Evolutionary conservation across 2,888 invertebrate genomes (phyloP), one percentile per base, ranked within the genome.

Genomic region (Drosophila barbarae): DNA sequence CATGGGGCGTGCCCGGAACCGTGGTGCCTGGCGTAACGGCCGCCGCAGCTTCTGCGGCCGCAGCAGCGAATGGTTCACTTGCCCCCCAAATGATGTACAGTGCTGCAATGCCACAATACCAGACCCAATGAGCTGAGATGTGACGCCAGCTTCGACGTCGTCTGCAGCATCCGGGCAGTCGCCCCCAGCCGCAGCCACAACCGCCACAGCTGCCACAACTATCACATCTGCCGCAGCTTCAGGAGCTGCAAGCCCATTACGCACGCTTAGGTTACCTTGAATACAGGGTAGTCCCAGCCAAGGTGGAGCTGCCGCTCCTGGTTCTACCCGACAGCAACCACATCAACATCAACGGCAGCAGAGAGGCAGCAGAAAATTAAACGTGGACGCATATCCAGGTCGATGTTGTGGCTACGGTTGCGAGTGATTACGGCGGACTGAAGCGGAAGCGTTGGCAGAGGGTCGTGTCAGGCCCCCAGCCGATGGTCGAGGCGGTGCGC

Each of bases 101-200:
- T 87, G 88, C 90, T 78, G 92, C 93, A 89, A 94, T 95, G 92
- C 94, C 94, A 88, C 94, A 95, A 91, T 96, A 95, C 91, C 95
- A 94, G 87, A 93, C 95, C 90, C 95, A 96, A 94, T 95, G 95
- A 93, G 88, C 87, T 74, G 81, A 77, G 77, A 74, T 71, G 77
- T 81, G 86, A 85, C 86, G 85, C 81, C 81, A 77, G 84, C 81
- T 85, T 85, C 83, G 82, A 76, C 82, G 77, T 70, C 84, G 72
- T 72, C 77, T 84, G 72, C 81, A 80, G 68, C 71, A 77, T 71
- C 74, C 81, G 60, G 72, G 75, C 67, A 82, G 68, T 73, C 85
- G 78, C 50, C 55, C 41, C 35, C 72, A 79, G 72, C 72, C 74
- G 68, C 71, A 74, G 61, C 68, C 65, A 73, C 69, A 77, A 42